A percentile compares a stretch with the other conserved stretches of the same genome.
These are phyloP conservation scores for Lepidocolaptes lacrymiger DNA, from an alignment of 2,797 vertebrate genomes.

Conservation along the genomic window DNA sequence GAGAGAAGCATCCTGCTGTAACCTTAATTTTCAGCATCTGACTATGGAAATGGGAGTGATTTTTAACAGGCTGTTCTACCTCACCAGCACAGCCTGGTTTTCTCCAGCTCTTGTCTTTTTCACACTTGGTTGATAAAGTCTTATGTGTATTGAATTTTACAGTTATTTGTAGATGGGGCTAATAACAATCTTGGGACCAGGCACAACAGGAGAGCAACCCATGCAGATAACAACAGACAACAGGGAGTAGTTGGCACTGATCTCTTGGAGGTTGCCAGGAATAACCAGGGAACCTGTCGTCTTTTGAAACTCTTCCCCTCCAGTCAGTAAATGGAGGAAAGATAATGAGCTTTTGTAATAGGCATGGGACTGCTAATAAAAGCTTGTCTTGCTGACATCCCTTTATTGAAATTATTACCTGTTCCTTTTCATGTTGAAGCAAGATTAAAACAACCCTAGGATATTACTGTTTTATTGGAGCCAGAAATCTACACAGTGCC, in stretches of 20 bases:
- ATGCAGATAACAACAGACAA: not conserved
- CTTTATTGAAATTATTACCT: slow-evolving; percentile 46
- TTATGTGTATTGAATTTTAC: not conserved
- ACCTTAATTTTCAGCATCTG: not conserved
- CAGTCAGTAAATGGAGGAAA: not conserved
- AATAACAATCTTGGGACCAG: not conserved
- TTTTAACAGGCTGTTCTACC: not conserved
- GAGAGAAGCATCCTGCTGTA: not conserved
- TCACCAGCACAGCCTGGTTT: not conserved
- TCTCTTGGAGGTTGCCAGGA: not conserved
- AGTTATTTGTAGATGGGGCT: not conserved
- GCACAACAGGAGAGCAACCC: not conserved
- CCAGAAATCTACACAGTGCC: slow-evolving; percentile 13
- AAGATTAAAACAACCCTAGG: slow-evolving; percentile 29
- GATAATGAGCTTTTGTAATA: slow-evolving; percentile 20
- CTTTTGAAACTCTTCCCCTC: not conserved
- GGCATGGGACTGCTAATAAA: slow-evolving; percentile 37
- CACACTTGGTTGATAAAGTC: not conserved
- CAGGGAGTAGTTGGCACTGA: not conserved
- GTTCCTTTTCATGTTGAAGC: slow-evolving; percentile 41
- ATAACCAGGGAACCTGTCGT: not conserved
- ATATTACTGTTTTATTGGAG: slow-evolving; percentile 43
- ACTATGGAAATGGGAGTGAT: not conserved
- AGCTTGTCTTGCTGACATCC: slow-evolving; percentile 21
- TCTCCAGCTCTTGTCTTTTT: not conserved